A percentile compares a stretch with the other conserved stretches of the same genome.
Conservation (phyloP, 2,113 vertebrate species). For the Trinectes maculatus region DNA sequence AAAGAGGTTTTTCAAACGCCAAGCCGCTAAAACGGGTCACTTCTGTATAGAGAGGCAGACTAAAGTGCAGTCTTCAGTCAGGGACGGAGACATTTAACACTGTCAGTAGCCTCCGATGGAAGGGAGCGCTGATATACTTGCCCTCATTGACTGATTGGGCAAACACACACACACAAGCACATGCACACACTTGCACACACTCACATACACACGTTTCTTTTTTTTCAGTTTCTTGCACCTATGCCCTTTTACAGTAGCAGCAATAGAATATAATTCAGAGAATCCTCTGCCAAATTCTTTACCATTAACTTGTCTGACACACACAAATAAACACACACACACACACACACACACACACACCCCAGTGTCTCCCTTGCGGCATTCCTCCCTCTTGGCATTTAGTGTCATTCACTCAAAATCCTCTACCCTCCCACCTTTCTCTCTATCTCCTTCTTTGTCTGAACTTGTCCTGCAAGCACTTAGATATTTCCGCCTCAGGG, state of each 20-base stretch:
- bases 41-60: constrained; percentile 59
- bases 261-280: neutral
- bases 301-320: neutral
- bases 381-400: constrained; percentile 69
- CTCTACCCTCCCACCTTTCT: constrained; percentile 73
- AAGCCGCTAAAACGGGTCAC: constrained; percentile 67
- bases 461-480: constrained; percentile 77
- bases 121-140: constrained; percentile 45
- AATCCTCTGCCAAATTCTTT: constrained; percentile 12
- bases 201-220: neutral
- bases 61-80: constrained; percentile 59
- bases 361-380: constrained; percentile 45
- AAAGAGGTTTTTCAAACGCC: constrained; percentile 69
- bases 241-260: neutral
- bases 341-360: constrained; percentile 2
- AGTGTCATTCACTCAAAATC: constrained; percentile 73
- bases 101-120: constrained; percentile 45
- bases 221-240: neutral
- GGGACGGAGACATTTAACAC: constrained; percentile 64
- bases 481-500: constrained; percentile 79
- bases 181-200: neutral
- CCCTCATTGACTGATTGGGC: constrained; percentile 51
- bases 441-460: constrained; percentile 67
- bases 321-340: constrained; percentile 15
- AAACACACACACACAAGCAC: neutral